Evolutionary conservation across 2,113 vertebrate species (phyloP), one percentile per base, ranked within the genome.

Genomic region (Nettapus auritus): DNA sequence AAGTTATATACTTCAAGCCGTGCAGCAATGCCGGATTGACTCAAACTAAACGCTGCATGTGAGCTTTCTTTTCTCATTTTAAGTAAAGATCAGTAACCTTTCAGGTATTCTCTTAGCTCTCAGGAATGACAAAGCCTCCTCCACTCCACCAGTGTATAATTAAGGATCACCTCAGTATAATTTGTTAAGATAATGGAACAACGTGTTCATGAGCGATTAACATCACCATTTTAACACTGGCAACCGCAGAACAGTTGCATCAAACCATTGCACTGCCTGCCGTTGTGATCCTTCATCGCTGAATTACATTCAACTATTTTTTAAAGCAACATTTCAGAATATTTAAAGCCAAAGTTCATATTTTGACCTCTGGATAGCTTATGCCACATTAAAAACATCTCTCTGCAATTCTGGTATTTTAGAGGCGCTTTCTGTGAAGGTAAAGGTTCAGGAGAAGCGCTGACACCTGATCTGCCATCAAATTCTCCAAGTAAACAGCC

Each of bases 181-280:
- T 91, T 86, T 78, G 59, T 86, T 95, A 88, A 83, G 38, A 69
- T 89, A 93, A 94, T 88, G 40, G 55, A 97, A 66, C 6, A 64
- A 29, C 5, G 3, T 33, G 64, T 46, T 76, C 83, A 62, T 7
- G 33, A 86, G 48, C 76, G 31, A 18, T 5, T 40, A 91, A 56
- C 73, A 84, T 59, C 76, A 91, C 50, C 46, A 66, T 92, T 89
- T 96, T 89, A 89, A 89, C n/a, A 57, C 33, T 8, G 23, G 40
- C 56, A 92, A 87, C 88, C 62, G 75, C 86, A 82, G 56, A 92
- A 78, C 81, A 73, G 77, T 84, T 78, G 67, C 29, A 82, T 60
- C 42, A 73, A 86, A 89, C 23, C 75, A 53, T 88, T 18, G 81
- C 8, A 46, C 0, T 56, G 34, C 5, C 60, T 94, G 62, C 31